phyloP scores from a whole-genome alignment of 2,888 invertebrate species.

The Neoscelio sp. region DNA sequence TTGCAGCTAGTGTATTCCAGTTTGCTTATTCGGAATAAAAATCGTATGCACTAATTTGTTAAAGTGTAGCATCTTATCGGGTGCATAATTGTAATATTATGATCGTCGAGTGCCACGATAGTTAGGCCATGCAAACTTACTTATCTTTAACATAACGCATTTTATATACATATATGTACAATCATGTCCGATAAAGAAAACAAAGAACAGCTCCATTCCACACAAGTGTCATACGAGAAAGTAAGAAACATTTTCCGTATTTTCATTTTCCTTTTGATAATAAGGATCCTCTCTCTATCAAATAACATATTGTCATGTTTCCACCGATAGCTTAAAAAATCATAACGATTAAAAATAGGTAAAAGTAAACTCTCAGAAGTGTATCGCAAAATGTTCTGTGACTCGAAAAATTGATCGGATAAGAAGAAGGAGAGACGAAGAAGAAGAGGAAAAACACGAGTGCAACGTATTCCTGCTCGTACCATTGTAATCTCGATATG shows the following conservation, averaged over 20 bases:
- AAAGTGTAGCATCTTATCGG: constrained; percentile 52
- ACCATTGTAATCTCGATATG: constrained; percentile 16
- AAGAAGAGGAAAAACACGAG: constrained; percentile 11
- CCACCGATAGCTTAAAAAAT: constrained; percentile 51
- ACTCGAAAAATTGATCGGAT: constrained; percentile 40
- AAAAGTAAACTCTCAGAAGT: constrained; percentile 30
- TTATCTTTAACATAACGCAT: constrained; percentile 65
- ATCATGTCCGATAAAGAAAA: constrained; percentile 44
- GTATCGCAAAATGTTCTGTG: constrained; percentile 37
- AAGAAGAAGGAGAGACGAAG: too few species aligned
- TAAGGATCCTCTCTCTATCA: constrained; percentile 49
- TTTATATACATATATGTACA: constrained; percentile 67
- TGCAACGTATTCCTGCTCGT: constrained; percentile 37
- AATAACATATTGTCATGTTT: constrained; percentile 52
- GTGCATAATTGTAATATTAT: constrained; percentile 62
- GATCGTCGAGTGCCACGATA: constrained; percentile 67
- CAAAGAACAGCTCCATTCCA: constrained; percentile 62
- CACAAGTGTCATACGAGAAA: constrained; percentile 63
- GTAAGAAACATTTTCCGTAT: constrained; percentile 55
- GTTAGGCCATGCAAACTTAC: constrained; percentile 69
- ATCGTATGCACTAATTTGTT: constrained; percentile 54
- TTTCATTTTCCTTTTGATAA: constrained; percentile 55
- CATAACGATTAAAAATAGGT: constrained; percentile 43
- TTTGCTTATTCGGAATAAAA: constrained; percentile 60
- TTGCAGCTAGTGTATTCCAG: constrained; percentile 60